Evolutionary conservation across 2,888 invertebrate genomes (phyloP).

Genomic region (Dicycla oo): DNA sequence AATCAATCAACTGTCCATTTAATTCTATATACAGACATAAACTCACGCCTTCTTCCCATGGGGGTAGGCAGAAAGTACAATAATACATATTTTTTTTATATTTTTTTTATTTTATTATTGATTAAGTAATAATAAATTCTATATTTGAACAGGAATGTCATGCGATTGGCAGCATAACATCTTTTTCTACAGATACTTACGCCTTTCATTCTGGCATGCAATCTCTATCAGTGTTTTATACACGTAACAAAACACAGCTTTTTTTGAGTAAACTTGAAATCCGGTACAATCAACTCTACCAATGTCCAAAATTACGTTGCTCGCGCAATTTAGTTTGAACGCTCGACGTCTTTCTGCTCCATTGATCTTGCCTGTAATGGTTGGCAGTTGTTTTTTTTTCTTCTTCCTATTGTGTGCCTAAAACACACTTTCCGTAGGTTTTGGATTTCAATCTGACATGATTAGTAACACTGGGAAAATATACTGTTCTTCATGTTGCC

Average conservation of each 20-base stretch:
- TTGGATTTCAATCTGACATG: background rate
- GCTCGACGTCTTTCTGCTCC: conserved; percentile 34
- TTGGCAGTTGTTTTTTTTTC: conserved; percentile 7
- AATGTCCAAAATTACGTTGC: conserved; percentile 32
- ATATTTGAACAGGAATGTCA: too few relatives aligned
- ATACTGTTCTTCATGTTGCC: background rate
- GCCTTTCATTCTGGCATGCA: background rate
- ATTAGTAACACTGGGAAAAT: background rate
- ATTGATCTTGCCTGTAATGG: conserved; percentile 33
- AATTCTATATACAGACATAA: background rate
- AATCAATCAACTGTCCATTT: background rate
- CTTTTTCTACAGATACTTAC: background rate
- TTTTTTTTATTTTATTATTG: too few relatives aligned
- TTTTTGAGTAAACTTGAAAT: conserved; percentile 11
- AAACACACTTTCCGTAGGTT: conserved; percentile 11
- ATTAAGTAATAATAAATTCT: too few relatives aligned
- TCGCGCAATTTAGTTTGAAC: conserved; percentile 39
- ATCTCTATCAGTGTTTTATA: background rate
- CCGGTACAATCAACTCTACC: conserved; percentile 24
- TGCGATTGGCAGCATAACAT: background rate
- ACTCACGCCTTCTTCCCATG: too few relatives aligned
- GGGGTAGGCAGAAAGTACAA: too few relatives aligned
- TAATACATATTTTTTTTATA: too few relatives aligned
- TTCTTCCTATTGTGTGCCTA: conserved; percentile 4
- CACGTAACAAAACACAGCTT: background rate